Evolutionary conservation across 2,888 invertebrate genomes (phyloP), one percentile per base, ranked within the genome.

Genomic region (Acrocera orbiculus): DNA sequence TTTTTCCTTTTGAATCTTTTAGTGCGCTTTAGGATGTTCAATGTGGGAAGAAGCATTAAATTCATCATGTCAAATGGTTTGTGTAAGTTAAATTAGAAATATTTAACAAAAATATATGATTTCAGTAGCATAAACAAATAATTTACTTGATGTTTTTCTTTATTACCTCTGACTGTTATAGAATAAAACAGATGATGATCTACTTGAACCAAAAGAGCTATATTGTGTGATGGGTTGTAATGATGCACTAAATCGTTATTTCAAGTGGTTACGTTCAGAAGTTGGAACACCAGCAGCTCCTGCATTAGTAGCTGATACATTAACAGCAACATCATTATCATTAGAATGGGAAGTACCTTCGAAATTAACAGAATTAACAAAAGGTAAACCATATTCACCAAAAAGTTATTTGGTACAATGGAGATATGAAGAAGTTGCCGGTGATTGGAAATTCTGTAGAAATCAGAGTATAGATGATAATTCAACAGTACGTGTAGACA

Each of bases 181-280:
- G 78, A 79, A 78, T 57, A 74, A 71, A 42, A 75, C 75, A 11
- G 66, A 72, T 37, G 73, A 73, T 45, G 65, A 74, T 46, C 64
- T 72, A 15, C 63, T 76, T 27, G 69, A 74, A 39, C 70, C 76
- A 3, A 68, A 76, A 48, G 74, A 76, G 52, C 59, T 80, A 13
- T 78, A 79, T 51, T 83, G 83, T 51, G 74, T 79, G 19, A 73
- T 79, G 62, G 83, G 85, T 35, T 86, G 86, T 56, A 79, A 79
- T 52, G 76, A 76, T 50, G 85, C 82, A 31, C 62, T 82, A 32
- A 76, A 74, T 46, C 67, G 71, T 36, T 83, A 83, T 55, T 75
- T 75, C 46, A 71, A 76, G 49, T 69, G 70, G 50, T 58, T 82
- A 38, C 68, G 69, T 69, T 71, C 67, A 48, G 64, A 73, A 47